Evolutionary conservation across 2,113 vertebrate genomes (phyloP), one percentile per base, ranked within the genome.

Genomic region (Orycteropus afer): DNA sequence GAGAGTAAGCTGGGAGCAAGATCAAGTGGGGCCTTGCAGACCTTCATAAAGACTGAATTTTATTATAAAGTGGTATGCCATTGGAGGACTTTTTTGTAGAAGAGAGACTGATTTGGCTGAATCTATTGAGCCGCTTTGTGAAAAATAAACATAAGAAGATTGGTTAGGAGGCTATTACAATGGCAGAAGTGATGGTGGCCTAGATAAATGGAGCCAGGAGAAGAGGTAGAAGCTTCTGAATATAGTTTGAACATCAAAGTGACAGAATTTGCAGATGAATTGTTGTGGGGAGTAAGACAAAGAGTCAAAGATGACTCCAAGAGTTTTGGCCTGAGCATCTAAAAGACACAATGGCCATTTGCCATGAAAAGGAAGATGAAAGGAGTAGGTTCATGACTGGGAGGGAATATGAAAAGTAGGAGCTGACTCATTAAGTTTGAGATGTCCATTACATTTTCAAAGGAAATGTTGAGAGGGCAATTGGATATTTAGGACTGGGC

Each of bases 401-500:
- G 34, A 51, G 7, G 6, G 4, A 5, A 3, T 18, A 37, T 7
- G 11, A 83, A 34, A 34, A 18, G 14, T 10, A 12, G 22, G 65
- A 63, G 42, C 59, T 53, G 15, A 27, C 49, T 5, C 7, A 8
- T 12, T 53, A 49, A 6, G 2, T 78, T 20, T 14, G n/a, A 55
- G 49, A 20, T 15, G 1, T 20, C 11, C 34, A 3, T 22, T 20
- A 49, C 65, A 47, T 10, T 14, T 0, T 59, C 59, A 53, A 37
- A 65, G 63, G 61, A 51, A 71, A 42, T 10, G 63, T 5, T n/a
- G 49, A 27, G 32, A 78, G 51, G 15, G 47, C 7, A 2, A 9
- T 0, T 22, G 80, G 25, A 1, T 12, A 10, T 27, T 11, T 0
- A 37, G 10, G 15, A 5, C 7, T 29, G 45, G 42, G 53, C 0